Base-by-base conservation (phyloP, 2,797 vertebrate species). In the Pseudochirops corinnae region DNA sequence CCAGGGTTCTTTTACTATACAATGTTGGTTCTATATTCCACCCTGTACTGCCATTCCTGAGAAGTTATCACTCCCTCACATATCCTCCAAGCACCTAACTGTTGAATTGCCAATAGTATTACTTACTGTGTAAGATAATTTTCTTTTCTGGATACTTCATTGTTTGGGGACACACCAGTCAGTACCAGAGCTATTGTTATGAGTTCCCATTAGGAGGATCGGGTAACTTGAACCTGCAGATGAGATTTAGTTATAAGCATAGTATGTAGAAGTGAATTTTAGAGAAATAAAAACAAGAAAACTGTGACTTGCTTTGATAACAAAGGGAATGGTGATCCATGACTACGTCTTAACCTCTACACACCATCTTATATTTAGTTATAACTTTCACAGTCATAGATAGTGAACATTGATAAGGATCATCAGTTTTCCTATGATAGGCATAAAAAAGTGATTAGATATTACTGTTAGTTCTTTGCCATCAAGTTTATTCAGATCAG, bases 381-480 rank as follows among this genome's bases (percentile, higher is more conserved):
- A 14, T 67, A 67, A 39, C 16, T 74, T 39, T 74, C 67, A 39
- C 5, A 82, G 29, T 82, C 74, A 46, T 82, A 46, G 74, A 82
- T 26, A 11, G 39, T 11, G 21, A 46, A 12, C 74, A 39, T 24
- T 24, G 74, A 82, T 82, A 9, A 82, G 39, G 7, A 39, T 39
- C n/a, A 39, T 39, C n/a, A 74, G n/a, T 39, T 21, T 74, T 74
- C 16, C 18, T 39, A 24, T 74, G 67, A 14, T 24, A 74, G 67
- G 5, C 3, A 24, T 82, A 82, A 95, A 92, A 92, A 58, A 33
- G 26, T 5, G 0, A 56, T 93, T 96, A 55, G 58, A 55, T 55
- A 39, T 31, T 92, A 92, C 74, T 94, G 96, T 97, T 92, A 92
- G 46, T 95, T 95, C 91, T 95, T 92, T 95, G 29, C 29, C 56